Percentiles rank a stretch among this genome's conserved stretches.
phyloP scores from a whole-genome alignment of 2,113 vertebrate species.

The Eurypyga helias region DNA sequence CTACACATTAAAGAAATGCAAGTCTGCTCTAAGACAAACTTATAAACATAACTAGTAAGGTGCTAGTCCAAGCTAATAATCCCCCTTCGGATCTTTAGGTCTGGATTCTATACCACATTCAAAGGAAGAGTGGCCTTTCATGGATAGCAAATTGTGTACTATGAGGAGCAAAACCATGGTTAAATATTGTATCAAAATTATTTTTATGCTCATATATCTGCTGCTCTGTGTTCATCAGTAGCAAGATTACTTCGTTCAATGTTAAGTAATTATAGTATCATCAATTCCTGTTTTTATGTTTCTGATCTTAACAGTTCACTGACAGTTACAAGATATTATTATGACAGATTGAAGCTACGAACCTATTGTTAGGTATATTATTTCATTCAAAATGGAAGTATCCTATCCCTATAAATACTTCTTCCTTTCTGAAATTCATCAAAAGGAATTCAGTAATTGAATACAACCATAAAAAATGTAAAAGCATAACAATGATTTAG shows the following conservation, averaged over 20 bases:
- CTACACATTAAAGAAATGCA: neutral
- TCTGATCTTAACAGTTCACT: neutral
- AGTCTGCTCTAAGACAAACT: neutral
- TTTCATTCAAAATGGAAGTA: neutral
- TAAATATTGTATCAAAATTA: neutral
- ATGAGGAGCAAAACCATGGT: neutral
- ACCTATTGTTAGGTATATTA: neutral
- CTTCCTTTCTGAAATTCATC: neutral
- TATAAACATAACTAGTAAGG: neutral
- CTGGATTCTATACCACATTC: neutral
- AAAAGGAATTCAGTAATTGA: neutral
- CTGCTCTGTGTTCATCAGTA: neutral
- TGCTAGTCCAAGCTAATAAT: neutral
- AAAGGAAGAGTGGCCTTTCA: neutral
- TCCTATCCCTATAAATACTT: neutral
- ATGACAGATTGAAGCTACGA: neutral
- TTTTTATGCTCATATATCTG: neutral
- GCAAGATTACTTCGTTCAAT: neutral
- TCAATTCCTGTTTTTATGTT: neutral
- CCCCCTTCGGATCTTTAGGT: neutral
- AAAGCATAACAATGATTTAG: neutral
- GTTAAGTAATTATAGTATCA: neutral
- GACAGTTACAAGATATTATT: neutral
- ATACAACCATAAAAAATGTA: neutral
- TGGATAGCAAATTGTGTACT: neutral